phyloP scores from a whole-genome alignment of 2,113 vertebrate species.

The Oncorhynchus clarkii region DNA sequence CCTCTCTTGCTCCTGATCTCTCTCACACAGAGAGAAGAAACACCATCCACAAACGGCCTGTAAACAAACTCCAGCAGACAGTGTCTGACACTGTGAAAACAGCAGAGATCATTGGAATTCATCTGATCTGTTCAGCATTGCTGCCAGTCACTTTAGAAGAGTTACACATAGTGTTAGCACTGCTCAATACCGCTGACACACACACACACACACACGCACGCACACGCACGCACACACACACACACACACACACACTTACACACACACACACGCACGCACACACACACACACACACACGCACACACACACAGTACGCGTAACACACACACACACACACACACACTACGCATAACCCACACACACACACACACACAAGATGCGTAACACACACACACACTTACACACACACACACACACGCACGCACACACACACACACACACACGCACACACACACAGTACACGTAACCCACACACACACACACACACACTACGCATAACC shows the following conservation, averaged over 20 bases:
- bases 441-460: not conserved
- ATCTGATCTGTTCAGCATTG: slow-evolving; percentile 65
- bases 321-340: not conserved
- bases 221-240: not conserved
- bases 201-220: not conserved
- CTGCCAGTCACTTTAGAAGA: slow-evolving; percentile 63
- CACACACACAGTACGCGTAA: not conserved
- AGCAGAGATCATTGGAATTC: slow-evolving; percentile 58
- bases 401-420: not conserved
- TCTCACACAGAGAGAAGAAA: slow-evolving; percentile 39
- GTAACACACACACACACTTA: not conserved
- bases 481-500: not conserved
- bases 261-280: no score
- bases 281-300: not conserved
- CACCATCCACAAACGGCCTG: slow-evolving; percentile 11
- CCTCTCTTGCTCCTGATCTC: slow-evolving; percentile 7
- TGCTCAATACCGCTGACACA: not conserved
- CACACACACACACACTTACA: not conserved
- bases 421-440: not conserved
- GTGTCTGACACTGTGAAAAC: slow-evolving; percentile 54
- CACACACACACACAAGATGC: no score
- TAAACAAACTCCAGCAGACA: slow-evolving; percentile 41
- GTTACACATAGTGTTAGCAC: slow-evolving; percentile 62
- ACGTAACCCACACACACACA: not conserved
- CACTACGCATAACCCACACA: no score